Evolutionary conservation across 2,113 vertebrate species (phyloP).

Genomic region (Mola mola): DNA sequence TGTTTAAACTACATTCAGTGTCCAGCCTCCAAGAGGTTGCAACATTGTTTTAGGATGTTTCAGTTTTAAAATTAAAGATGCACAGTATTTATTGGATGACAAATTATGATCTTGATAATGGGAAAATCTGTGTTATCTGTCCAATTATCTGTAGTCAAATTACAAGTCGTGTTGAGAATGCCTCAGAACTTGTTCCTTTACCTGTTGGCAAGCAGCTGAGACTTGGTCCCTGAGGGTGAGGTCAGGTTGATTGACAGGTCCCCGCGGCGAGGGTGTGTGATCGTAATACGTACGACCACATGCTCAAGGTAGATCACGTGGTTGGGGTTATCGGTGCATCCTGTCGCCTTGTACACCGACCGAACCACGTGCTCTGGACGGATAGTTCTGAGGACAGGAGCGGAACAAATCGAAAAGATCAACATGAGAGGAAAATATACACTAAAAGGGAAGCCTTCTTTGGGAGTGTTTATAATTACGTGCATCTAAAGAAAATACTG

Average conservation of each 20-base stretch:
- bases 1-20: neutral
- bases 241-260: constrained; percentile 98
- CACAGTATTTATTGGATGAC: no score
- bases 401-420: neutral
- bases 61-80: no score
- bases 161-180: no score
- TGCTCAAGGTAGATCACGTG: constrained; percentile 98
- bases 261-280: constrained; percentile 94
- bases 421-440: neutral
- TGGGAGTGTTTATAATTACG: neutral
- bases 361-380: constrained; percentile 93
- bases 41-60: no score
- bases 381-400: constrained; percentile 87
- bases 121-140: no score
- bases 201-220: constrained; percentile 98
- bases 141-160: no score
- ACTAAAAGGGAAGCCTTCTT: neutral
- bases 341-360: constrained; percentile 97
- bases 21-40: neutral
- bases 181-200: no score
- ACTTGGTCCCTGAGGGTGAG: constrained; percentile 97
- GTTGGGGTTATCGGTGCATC: constrained; percentile 93
- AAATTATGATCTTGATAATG: no score
- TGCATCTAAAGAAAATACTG: neutral
- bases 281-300: constrained; percentile 94